Percentiles rank a stretch among this genome's conserved stretches.
phyloP scores from a whole-genome alignment of 1,140 invertebrate species.

The Drosophila lowei region DNA sequence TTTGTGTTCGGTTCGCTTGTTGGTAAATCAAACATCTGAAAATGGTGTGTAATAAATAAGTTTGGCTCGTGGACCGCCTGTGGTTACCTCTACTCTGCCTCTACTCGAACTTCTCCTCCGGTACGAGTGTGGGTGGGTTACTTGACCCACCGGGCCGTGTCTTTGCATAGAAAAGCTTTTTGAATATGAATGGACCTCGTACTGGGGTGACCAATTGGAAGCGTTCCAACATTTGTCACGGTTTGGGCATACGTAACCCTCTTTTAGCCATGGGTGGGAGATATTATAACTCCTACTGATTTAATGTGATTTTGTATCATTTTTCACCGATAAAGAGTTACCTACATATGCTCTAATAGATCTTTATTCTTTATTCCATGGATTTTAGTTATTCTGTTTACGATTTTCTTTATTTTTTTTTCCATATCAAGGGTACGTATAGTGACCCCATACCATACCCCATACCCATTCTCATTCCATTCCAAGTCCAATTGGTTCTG shows the following conservation, averaged over 20 bases:
- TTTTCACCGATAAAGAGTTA: no score
- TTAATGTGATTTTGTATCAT: no score
- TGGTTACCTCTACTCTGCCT: conserved; percentile 9
- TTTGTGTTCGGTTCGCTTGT: conserved; percentile 11
- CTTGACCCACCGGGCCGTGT: conserved; percentile 10
- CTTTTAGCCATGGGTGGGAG: no score
- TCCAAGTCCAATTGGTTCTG: conserved; percentile 13
- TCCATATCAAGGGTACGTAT: no score
- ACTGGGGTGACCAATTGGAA: not conserved
- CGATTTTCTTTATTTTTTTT: not conserved
- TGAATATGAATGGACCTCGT: conserved; percentile 7
- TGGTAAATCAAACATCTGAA: conserved; percentile 25
- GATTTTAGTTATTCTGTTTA: no score
- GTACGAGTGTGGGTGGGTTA: conserved; percentile 25
- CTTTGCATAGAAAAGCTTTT: conserved; percentile 42
- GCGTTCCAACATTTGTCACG: not conserved
- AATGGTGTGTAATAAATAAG: conserved; percentile 62
- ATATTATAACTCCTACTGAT: no score
- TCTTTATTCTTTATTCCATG: not conserved
- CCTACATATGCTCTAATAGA: no score
- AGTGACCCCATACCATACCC: no score
- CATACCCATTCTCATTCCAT: not conserved
- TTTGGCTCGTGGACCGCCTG: conserved; percentile 60
- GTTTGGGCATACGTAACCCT: not conserved
- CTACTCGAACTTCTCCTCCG: conserved; percentile 15